These are phyloP conservation scores for Colostygia pectinataria DNA, from an alignment of 2,888 invertebrate genomes.

Conservation along the genomic window DNA sequence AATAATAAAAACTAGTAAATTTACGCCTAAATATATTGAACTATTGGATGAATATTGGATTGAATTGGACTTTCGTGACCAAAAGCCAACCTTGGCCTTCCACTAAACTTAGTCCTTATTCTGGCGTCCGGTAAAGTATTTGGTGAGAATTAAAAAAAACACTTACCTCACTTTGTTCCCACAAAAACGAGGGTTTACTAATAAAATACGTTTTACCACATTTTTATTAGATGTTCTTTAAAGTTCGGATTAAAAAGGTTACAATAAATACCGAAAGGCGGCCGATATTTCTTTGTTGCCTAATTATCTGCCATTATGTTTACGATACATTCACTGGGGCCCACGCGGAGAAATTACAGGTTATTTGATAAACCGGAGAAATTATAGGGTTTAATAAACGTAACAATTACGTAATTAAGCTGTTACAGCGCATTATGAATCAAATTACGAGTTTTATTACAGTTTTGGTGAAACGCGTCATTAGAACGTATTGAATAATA, in stretches of 20 bases:
- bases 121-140: too few relatives aligned
- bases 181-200: neutral
- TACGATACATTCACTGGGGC: conserved; percentile 26
- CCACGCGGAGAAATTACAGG: conserved; percentile 15
- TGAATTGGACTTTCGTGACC: too few relatives aligned
- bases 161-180: neutral
- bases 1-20: too few relatives aligned
- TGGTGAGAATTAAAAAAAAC: too few relatives aligned
- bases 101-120: too few relatives aligned
- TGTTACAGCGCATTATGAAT: conserved; percentile 24
- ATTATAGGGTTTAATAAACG: conserved; percentile 19
- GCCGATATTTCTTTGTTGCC: conserved; percentile 14
- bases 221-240: neutral
- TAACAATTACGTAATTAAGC: conserved; percentile 30
- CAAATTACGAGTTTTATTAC: conserved; percentile 15
- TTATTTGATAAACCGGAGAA: conserved; percentile 16
- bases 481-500: conserved; percentile 11
- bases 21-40: too few relatives aligned
- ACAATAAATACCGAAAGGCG: neutral
- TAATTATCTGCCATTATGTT: conserved; percentile 32
- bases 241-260: conserved; percentile 4
- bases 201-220: neutral
- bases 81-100: too few relatives aligned
- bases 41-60: too few relatives aligned
- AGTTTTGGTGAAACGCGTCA: conserved; percentile 8